Conservation (phyloP, 2,113 vertebrate genomes). For the Penelope pileata region DNA sequence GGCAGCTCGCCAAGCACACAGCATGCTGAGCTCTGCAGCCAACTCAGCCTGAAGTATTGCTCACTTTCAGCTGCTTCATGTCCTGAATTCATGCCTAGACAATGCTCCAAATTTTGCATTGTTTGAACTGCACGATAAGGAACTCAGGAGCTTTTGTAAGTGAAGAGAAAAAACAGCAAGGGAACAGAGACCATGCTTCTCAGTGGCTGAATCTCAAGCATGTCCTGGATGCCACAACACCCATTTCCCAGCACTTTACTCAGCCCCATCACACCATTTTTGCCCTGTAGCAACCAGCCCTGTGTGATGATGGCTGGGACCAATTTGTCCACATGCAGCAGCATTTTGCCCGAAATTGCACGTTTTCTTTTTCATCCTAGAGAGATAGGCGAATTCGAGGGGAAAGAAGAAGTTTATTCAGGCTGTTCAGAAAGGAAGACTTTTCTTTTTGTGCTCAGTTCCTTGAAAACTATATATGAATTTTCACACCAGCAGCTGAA, state of each 20-base stretch:
- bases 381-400: not conserved
- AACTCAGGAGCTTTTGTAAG: not conserved
- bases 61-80: not conserved
- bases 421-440: not conserved
- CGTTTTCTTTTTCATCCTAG: not conserved
- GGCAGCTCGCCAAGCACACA: not conserved
- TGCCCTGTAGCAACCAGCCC: not conserved
- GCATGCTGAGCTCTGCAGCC: not conserved
- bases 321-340: rapidly evolving
- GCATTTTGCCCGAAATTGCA: not conserved
- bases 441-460: not conserved
- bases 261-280: not conserved
- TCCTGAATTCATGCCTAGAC: not conserved
- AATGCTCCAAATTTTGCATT: not conserved
- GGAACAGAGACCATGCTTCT: not conserved
- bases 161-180: not conserved
- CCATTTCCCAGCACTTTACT: not conserved
- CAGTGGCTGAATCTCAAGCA: not conserved
- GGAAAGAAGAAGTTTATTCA: not conserved
- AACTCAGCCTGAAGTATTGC: too few species aligned
- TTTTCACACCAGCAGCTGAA: not conserved
- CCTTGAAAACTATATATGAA: not conserved
- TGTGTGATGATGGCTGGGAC: too few species aligned
- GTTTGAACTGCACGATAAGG: not conserved
- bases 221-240: not conserved